Evolutionary conservation across 1,140 invertebrate genomes (phyloP).

Genomic region (Schlechtendalia chinensis): DNA sequence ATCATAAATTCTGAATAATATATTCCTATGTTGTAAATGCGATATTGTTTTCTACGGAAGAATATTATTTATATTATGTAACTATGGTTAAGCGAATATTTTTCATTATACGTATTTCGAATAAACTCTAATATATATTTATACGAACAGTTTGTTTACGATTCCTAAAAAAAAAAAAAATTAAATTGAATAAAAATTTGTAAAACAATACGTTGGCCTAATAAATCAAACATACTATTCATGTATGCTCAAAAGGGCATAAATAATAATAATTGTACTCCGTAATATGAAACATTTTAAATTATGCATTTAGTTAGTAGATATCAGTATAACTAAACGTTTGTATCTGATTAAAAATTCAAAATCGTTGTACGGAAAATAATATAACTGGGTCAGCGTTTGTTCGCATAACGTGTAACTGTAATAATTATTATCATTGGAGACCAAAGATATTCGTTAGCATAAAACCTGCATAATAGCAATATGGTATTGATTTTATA

Average conservation of each 20-base stretch:
- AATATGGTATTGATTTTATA: constrained; percentile 33
- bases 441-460: constrained; percentile 35
- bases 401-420: constrained; percentile 3
- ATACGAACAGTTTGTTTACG: neutral
- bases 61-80: too few relatives aligned
- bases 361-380: constrained; percentile 10
- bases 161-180: neutral
- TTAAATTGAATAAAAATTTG: neutral
- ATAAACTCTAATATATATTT: too few relatives aligned
- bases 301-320: neutral
- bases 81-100: too few relatives aligned
- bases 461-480: constrained; percentile 21
- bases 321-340: neutral
- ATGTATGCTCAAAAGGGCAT: neutral
- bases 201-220: neutral
- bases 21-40: too few relatives aligned
- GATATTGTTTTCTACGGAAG: too few relatives aligned
- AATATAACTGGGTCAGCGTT: constrained; percentile 8
- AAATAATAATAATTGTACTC: too few relatives aligned
- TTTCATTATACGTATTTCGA: too few relatives aligned
- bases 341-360: constrained; percentile 29
- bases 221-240: neutral
- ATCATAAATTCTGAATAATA: too few relatives aligned
- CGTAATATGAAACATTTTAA: too few relatives aligned
- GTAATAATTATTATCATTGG: constrained; percentile 19